These are phyloP conservation scores for Zosterops borbonicus DNA, from an alignment of 2,113 vertebrate genomes.

Conservation along the genomic window DNA sequence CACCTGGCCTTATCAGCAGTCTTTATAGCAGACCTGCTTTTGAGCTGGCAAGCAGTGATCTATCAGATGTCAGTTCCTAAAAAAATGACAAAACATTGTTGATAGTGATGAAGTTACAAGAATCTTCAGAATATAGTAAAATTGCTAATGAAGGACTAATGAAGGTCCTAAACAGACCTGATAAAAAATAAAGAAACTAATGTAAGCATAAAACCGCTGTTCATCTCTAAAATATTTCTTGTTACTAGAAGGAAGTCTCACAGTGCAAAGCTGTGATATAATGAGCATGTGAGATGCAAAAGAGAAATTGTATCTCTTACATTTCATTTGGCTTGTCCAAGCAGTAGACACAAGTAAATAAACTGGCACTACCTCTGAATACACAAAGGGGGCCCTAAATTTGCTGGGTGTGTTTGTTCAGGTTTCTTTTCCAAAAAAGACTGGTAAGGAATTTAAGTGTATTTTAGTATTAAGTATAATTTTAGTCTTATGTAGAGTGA, in stretches of 20 bases:
- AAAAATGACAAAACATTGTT: background rate
- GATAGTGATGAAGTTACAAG: background rate
- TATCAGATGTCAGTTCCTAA: background rate
- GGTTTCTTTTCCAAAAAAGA: background rate
- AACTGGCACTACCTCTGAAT: background rate
- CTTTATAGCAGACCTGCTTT: background rate
- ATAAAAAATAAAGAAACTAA: background rate
- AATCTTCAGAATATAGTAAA: background rate
- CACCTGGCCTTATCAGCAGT: background rate
- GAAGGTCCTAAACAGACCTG: background rate
- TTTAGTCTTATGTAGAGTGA: background rate
- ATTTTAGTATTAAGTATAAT: background rate
- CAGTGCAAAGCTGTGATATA: background rate
- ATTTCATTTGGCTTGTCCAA: background rate
- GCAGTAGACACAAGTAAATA: background rate
- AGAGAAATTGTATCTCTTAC: background rate
- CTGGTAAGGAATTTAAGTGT: background rate
- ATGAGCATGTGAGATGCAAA: background rate
- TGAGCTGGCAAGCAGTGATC: background rate
- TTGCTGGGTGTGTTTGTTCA: rapidly evolving
- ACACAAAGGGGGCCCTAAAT: background rate
- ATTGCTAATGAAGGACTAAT: background rate
- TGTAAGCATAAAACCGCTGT: background rate
- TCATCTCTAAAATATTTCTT: background rate
- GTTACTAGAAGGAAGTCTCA: background rate